These are phyloP conservation scores for Acromyrmex heyeri DNA, from an alignment of 1,140 invertebrate species.

Conservation along the genomic window DNA sequence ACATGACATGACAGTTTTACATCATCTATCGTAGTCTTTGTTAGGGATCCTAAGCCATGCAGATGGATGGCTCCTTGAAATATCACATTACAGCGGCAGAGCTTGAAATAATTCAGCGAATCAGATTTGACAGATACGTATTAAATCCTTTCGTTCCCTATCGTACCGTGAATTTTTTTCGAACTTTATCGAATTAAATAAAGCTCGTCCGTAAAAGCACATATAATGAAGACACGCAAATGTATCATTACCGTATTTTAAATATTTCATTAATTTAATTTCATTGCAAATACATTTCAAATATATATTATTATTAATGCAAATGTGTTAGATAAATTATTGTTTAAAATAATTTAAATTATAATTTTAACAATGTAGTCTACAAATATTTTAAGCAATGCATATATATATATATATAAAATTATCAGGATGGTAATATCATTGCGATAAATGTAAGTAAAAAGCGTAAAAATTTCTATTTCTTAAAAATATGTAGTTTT, in stretches of 20 bases:
- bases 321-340: background rate
- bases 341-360: slow-evolving; percentile 4
- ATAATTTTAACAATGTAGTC: background rate
- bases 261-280: slow-evolving; percentile 7
- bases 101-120: slow-evolving; percentile 43
- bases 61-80: slow-evolving; percentile 31
- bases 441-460: background rate
- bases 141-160: slow-evolving; percentile 11
- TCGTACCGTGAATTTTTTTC: background rate
- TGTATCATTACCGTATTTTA: background rate
- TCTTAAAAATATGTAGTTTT: slow-evolving; percentile 31
- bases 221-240: background rate
- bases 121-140: slow-evolving; percentile 33
- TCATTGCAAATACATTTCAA: background rate
- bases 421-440: background rate
- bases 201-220: background rate
- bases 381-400: background rate
- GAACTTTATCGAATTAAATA: slow-evolving; percentile 8
- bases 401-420: background rate
- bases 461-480: background rate
- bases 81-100: slow-evolving; percentile 10
- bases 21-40: slow-evolving; percentile 33
- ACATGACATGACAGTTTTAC: slow-evolving; percentile 43
- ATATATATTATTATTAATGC: background rate
- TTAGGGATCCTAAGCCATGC: background rate